phyloP scores from a whole-genome alignment of 2,888 invertebrate species.

The Netelia fuscicornis region DNA sequence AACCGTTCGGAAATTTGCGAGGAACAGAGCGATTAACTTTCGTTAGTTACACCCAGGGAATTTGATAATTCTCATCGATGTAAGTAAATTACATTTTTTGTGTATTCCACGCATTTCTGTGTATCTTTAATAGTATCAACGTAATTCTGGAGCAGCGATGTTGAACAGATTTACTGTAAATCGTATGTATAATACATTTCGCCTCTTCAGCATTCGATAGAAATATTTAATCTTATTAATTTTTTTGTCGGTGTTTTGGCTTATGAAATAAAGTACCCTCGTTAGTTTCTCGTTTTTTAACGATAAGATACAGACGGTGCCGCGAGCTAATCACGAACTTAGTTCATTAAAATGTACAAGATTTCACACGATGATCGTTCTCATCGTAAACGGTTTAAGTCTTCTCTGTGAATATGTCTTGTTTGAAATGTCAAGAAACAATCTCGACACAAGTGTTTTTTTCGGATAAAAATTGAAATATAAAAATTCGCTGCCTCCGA shows the following conservation, averaged over 20 bases:
- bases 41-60: slow-evolving; percentile 20
- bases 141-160: slow-evolving; percentile 58
- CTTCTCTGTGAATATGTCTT: not conserved
- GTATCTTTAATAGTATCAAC: slow-evolving; percentile 56
- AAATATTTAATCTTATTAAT: slow-evolving; percentile 42
- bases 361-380: slow-evolving; percentile 23
- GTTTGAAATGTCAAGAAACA: slow-evolving; percentile 6
- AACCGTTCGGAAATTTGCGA: not conserved
- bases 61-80: not conserved
- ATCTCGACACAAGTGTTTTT: slow-evolving; percentile 8
- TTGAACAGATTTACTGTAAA: slow-evolving; percentile 59
- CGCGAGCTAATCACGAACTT: slow-evolving; percentile 47
- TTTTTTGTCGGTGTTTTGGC: not conserved
- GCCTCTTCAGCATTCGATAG: slow-evolving; percentile 45
- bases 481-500: slow-evolving; percentile 51
- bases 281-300: slow-evolving; percentile 11
- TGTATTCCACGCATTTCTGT: slow-evolving; percentile 58
- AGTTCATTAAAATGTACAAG: slow-evolving; percentile 61
- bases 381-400: slow-evolving; percentile 10
- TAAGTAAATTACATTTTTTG: slow-evolving; percentile 4
- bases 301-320: slow-evolving; percentile 60
- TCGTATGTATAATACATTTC: slow-evolving; percentile 65
- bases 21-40: not conserved
- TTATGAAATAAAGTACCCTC: slow-evolving; percentile 11
- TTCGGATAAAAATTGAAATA: slow-evolving; percentile 64